These are phyloP conservation scores for Teleiodes luculella DNA, from an alignment of 2,888 invertebrate genomes.

Conservation along the genomic window DNA sequence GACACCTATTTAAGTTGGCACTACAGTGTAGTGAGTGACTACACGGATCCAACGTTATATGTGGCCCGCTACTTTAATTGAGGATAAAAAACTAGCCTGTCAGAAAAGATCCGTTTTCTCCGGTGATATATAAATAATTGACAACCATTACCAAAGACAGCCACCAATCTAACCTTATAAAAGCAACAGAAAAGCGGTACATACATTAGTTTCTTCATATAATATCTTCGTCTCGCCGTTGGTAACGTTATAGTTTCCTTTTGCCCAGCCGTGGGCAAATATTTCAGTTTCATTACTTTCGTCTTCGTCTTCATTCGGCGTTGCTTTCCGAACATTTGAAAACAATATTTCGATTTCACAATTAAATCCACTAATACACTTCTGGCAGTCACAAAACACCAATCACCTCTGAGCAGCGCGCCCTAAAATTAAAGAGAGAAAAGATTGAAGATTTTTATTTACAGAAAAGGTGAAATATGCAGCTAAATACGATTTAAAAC, in stretches of 20 bases:
- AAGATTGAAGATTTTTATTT: conserved; percentile 54
- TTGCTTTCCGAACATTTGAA: conserved; percentile 29
- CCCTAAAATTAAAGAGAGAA: conserved; percentile 49
- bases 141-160: conserved; percentile 10
- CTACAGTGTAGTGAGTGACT: no score
- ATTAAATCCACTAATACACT: conserved; percentile 1
- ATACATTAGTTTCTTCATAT: conserved; percentile 82
- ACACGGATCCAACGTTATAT: background rate
- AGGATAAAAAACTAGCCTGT: conserved; percentile 8
- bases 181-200: conserved; percentile 21
- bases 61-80: conserved; percentile 7
- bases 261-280: conserved; percentile 77
- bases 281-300: conserved; percentile 79
- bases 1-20: no score
- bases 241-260: conserved; percentile 81
- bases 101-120: conserved; percentile 3
- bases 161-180: background rate
- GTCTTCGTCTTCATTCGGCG: conserved; percentile 67
- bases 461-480: conserved; percentile 38
- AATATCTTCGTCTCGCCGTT: conserved; percentile 79
- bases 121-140: conserved; percentile 13
- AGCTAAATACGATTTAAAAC: conserved; percentile 24
- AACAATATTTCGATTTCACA: conserved; percentile 13
- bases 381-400: conserved; percentile 2
- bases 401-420: conserved; percentile 11